These are phyloP conservation scores for Diploscapter pachys DNA, from an alignment of 1,140 invertebrate species.

Conservation along the genomic window DNA sequence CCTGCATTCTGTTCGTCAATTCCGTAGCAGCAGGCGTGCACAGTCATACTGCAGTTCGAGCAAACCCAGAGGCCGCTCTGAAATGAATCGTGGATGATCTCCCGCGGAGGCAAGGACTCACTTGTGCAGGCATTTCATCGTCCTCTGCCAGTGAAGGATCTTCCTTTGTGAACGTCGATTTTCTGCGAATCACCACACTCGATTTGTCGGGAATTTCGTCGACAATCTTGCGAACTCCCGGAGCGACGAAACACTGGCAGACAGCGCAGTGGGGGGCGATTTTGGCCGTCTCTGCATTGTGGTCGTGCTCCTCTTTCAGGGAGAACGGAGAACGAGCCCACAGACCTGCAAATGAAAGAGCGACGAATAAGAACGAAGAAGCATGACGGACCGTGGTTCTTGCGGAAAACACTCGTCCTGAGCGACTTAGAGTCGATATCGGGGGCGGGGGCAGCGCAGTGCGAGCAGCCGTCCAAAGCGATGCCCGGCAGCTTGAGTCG, in stretches of 20 bases:
- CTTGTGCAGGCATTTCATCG: slow-evolving; percentile 14
- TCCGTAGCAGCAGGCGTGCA: slow-evolving; percentile 35
- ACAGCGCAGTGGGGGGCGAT: slow-evolving; percentile 38
- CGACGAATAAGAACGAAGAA: neutral
- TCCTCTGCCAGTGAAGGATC: slow-evolving; percentile 3
- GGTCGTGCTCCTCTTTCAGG: slow-evolving; percentile 14
- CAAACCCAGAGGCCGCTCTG: slow-evolving; percentile 25
- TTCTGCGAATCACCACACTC: neutral
- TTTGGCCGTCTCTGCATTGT: slow-evolving; percentile 17
- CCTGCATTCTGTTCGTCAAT: slow-evolving; percentile 8
- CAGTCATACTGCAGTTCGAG: slow-evolving; percentile 32
- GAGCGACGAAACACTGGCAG: slow-evolving; percentile 41
- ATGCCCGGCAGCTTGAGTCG: too few species aligned
- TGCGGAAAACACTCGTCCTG: too few species aligned
- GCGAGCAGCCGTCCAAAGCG: neutral
- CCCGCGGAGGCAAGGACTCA: neutral
- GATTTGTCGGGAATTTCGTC: slow-evolving; percentile 7
- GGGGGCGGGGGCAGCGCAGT: neutral
- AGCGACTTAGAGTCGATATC: neutral
- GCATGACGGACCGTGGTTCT: too few species aligned
- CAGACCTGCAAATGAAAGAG: neutral
- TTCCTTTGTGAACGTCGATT: neutral
- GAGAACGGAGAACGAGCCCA: neutral
- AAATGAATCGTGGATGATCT: slow-evolving; percentile 14
- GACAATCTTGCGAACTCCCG: neutral